Base-by-base conservation (phyloP, 2,113 vertebrate species). In the Dasyprocta punctata region DNA sequence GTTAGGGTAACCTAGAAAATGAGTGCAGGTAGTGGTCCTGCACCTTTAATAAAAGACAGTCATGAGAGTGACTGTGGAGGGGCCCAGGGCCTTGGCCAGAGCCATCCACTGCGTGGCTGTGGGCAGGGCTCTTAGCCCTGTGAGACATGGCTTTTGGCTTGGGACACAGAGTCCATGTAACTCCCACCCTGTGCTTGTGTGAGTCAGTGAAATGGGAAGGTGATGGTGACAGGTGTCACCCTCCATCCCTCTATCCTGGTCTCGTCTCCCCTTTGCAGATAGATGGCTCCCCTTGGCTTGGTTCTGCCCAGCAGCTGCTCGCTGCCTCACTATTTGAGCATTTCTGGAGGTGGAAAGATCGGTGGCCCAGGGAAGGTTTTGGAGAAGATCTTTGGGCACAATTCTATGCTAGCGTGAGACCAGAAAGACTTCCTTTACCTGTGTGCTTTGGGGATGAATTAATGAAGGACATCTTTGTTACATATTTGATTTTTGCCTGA, bases 21-120 rank as follows among this genome's bases (percentile, higher is more conserved):
- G 22, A 30, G 41, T 7, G 7, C 16, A 56, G 30, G 41, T 8
- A 19, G 8, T 86, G 24, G 24, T 52, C 33, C 24, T 4, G 16
- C 33, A 41, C 22, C 49, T 88, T 38, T 52, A 38, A 41, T 60
- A 73, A 90, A 52, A 89, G 58, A 38, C 44, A 2, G 20, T 49
- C 63, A 4, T 24, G 56, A 49, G 8, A 47, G 17, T 90, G 61
- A 9, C n/a, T 33, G 0, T 38, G 36, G 36, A 22, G 49, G 49
- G 1, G 0, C 28, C 47, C 11, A 33, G 38, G 24, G 87, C 17
- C 83, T 38, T 77, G 80, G 75, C 7, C 52, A 77, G 52, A 36
- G n/a, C 16, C 0, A 4, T 3, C 49, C 20, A 0, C 52, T n/a
- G 54, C 20, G 49, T 12, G 65, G 44, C 60, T 1, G 0, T 20